Evolutionary conservation across 2,888 invertebrate genomes (phyloP).

Genomic region (Pseudococcus jackbeardsleyi): DNA sequence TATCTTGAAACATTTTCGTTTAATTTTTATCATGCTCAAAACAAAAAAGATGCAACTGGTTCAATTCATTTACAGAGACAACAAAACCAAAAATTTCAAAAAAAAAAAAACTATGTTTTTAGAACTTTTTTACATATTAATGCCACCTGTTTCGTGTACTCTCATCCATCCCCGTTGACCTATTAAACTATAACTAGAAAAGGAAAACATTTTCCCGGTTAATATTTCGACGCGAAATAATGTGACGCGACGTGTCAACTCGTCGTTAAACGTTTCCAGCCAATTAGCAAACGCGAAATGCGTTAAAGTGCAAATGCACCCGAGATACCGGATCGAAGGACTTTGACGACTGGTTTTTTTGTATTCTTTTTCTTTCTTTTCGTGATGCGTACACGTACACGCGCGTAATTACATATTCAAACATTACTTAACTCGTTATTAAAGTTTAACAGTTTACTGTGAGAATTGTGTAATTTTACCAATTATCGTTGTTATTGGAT

Average conservation of each 20-base stretch:
- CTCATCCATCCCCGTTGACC: background rate
- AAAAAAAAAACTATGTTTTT: background rate
- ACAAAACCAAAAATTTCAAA: background rate
- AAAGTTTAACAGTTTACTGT: slow-evolving; percentile 41
- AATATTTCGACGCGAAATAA: background rate
- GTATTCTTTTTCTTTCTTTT: too few relatives aligned
- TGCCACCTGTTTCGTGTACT: background rate
- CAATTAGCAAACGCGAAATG: slow-evolving; percentile 30
- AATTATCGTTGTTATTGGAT: slow-evolving; percentile 55
- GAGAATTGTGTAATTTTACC: slow-evolving; percentile 39
- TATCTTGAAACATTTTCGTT: too few relatives aligned
- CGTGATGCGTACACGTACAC: too few relatives aligned
- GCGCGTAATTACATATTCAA: slow-evolving; percentile 28
- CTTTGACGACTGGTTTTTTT: slow-evolving; percentile 33
- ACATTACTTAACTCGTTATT: slow-evolving; percentile 46
- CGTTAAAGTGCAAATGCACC: slow-evolving; percentile 30
- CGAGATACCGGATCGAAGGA: slow-evolving; percentile 22
- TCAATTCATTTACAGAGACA: slow-evolving; percentile 11
- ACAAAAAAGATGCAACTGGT: background rate
- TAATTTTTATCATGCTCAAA: too few relatives aligned
- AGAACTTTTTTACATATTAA: slow-evolving; percentile 19
- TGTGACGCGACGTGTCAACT: background rate
- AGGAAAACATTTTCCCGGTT: background rate
- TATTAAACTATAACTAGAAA: slow-evolving; percentile 11
- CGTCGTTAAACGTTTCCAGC: background rate